Evolutionary conservation across 2,113 vertebrate genomes (phyloP).

Genomic region (Pseudolaguvia tuberculata): DNA sequence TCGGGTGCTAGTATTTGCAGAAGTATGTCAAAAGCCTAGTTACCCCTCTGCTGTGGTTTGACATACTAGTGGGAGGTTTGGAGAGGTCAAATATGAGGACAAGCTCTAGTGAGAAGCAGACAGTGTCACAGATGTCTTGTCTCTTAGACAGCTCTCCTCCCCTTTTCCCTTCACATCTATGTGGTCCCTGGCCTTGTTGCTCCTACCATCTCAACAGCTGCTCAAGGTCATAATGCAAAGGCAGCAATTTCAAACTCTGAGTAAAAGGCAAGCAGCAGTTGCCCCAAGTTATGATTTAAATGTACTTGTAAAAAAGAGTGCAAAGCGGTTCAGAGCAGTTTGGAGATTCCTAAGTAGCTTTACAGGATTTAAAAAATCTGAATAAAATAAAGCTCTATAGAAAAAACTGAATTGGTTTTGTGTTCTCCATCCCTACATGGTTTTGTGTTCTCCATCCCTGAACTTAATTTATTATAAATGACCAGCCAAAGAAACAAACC

Average conservation of each 20-base stretch:
- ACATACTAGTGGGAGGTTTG: background rate
- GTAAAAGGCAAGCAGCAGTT: background rate
- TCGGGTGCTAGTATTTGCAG: constrained; percentile 11
- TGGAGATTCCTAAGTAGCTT: background rate
- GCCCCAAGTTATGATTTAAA: constrained; percentile 4
- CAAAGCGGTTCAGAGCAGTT: background rate
- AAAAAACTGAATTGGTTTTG: too few species aligned
- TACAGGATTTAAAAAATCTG: background rate
- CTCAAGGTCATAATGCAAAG: constrained; percentile 53
- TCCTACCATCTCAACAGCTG: constrained; percentile 10
- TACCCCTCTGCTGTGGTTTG: background rate
- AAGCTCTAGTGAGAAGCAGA: constrained; percentile 5
- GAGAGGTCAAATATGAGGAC: constrained; percentile 28
- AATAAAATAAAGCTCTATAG: too few species aligned
- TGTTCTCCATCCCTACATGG: too few species aligned
- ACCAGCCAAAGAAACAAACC: too few species aligned
- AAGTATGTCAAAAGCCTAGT: background rate
- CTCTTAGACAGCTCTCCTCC: constrained; percentile 26
- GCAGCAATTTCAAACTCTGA: constrained; percentile 39
- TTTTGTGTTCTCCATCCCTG: too few species aligned
- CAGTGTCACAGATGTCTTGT: constrained; percentile 27
- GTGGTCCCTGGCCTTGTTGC: background rate
- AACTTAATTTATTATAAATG: too few species aligned
- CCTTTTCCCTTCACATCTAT: background rate
- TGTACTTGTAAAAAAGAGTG: background rate